Base-by-base conservation (phyloP, 2,797 vertebrate genomes). In the Acropternis orthonyx region DNA sequence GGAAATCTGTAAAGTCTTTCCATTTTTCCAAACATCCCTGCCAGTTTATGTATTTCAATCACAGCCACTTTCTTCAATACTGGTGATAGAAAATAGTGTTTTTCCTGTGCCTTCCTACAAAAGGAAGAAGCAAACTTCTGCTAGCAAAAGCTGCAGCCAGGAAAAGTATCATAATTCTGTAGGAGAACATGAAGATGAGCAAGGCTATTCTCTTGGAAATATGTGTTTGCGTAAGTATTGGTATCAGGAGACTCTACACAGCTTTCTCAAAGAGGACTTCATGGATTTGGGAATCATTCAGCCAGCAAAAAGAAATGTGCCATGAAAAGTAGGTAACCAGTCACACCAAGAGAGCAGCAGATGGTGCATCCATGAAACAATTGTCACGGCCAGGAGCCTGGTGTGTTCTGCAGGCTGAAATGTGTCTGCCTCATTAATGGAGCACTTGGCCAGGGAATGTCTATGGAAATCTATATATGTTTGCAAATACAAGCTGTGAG, bases 281-380 rank as follows among this genome's bases (percentile, higher is more conserved):
- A 0, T 75, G 91, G 93, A 92, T 89, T 80, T 94, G 81, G 41
- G 89, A 96, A 54, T 78, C 87, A 85, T 91, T 92, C 67, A 79
- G 61, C 75, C 81, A 91, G 76, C 30, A 91, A 83, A 76, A 92
- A 80, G 92, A 95, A 94, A 93, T 95, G 89, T 87, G 79, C 92
- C 90, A 75, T 96, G 95, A 71, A 88, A 92, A 91, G 84, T 44
- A 74, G 78, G 63, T 67, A 95, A 82, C 83, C 34, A 61, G 86
- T 69, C 88, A 77, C 84, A 83, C 61, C 1, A 3, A 83, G 79
- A 85, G 89, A 88, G 75, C 92, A 91, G 91, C 92, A 96, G 95
- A 97, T 94, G 95, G 95, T 89, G 78, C 58, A 92, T 83, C 76
- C 58, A 3, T 75, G 87, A 80, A 83, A 79, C 58, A 67, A 54